Evolutionary conservation across 1,140 invertebrate species (phyloP).

Genomic region (Sycobia sp.): DNA sequence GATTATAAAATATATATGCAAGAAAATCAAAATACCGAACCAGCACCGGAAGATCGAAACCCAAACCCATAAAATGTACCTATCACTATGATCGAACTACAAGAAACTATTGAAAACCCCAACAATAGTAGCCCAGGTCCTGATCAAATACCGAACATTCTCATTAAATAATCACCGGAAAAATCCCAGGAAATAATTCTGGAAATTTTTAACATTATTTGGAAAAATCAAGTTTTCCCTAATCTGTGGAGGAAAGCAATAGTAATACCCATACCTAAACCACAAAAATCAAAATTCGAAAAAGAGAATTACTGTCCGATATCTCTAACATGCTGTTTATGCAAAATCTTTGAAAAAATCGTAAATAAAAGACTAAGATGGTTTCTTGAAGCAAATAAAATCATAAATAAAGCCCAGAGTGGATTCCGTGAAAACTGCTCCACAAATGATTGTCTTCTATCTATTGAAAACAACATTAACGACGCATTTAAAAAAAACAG

Average conservation of each 20-base stretch:
- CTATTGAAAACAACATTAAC: constrained; percentile 32
- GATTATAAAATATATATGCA: no score
- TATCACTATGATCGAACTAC: no score
- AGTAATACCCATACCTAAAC: constrained; percentile 47
- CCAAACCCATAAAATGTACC: no score
- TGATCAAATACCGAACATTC: constrained; percentile 36
- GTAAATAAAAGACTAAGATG: constrained; percentile 33
- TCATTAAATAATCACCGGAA: constrained; percentile 40
- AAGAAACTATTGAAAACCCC: no score
- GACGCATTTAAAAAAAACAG: constrained; percentile 36
- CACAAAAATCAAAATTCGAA: constrained; percentile 38
- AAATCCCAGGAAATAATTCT: constrained; percentile 32
- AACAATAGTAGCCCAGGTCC: no score
- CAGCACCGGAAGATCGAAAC: no score
- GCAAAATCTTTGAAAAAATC: constrained; percentile 47
- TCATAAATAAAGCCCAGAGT: constrained; percentile 31
- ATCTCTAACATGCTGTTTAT: constrained; percentile 33
- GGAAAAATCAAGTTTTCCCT: constrained; percentile 40
- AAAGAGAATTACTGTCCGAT: constrained; percentile 41
- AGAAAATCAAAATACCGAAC: no score
- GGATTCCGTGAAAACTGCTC: constrained; percentile 35
- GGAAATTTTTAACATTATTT: constrained; percentile 41
- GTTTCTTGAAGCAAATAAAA: constrained; percentile 32
- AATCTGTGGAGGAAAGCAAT: constrained; percentile 43
- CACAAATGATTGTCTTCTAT: constrained; percentile 35